phyloP scores from a whole-genome alignment of 2,797 vertebrate genomes.

The Falco cherrug region DNA sequence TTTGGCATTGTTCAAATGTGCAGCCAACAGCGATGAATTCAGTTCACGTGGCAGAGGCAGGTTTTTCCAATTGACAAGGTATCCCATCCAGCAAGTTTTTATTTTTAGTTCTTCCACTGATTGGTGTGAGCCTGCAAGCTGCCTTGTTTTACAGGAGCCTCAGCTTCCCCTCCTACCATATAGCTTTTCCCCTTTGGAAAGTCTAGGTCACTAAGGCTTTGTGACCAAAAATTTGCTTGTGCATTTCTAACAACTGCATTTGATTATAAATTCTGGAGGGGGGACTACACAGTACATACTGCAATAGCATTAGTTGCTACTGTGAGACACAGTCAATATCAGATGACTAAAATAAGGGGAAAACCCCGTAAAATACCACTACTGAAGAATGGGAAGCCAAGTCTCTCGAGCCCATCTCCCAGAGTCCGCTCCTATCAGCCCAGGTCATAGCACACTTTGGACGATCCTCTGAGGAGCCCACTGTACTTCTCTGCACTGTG shows the following conservation, averaged over 20 bases:
- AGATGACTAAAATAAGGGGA: background rate
- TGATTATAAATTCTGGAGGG: background rate
- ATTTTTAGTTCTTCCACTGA: background rate
- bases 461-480: background rate
- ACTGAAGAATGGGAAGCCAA: background rate
- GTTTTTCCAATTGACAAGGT: background rate
- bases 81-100: background rate
- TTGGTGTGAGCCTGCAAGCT: background rate
- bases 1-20: background rate
- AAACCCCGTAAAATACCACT: background rate
- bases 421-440: background rate
- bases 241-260: background rate
- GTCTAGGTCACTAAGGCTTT: background rate
- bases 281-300: background rate
- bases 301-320: background rate
- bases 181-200: background rate
- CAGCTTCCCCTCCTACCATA: background rate
- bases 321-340: background rate
- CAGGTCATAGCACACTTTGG: fast-evolving
- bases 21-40: background rate
- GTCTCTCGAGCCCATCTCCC: background rate
- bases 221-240: background rate
- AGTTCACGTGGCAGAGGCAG: background rate
- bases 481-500: too few relatives aligned
- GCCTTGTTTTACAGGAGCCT: background rate